Conservation (phyloP, 2,797 vertebrate genomes). For the Tapirus indicus region DNA sequence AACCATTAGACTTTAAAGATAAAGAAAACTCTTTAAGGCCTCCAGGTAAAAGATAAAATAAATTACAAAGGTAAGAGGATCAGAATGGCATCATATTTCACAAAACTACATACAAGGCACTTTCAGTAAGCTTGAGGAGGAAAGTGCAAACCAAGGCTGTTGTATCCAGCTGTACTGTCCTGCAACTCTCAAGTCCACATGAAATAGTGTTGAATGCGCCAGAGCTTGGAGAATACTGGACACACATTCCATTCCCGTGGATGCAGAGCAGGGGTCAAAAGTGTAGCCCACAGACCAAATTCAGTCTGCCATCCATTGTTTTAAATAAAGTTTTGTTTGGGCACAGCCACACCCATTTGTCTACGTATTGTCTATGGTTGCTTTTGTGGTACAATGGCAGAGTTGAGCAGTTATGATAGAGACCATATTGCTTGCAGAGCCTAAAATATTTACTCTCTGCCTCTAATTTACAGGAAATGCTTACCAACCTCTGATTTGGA, state of each 20-base stretch:
- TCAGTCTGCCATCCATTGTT: neutral
- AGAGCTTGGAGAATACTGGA: neutral
- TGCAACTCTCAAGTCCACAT: neutral
- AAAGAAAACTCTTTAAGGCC: neutral
- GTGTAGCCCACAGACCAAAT: neutral
- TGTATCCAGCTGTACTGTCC: neutral
- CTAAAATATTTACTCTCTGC: neutral
- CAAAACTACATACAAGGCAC: neutral
- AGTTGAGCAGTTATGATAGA: neutral
- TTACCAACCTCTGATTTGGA: neutral
- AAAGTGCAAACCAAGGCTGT: neutral
- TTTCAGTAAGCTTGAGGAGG: neutral
- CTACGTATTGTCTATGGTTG: neutral
- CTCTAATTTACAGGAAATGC: neutral
- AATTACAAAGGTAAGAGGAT: neutral
- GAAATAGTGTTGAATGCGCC: neutral
- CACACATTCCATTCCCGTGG: neutral
- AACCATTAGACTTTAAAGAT: neutral
- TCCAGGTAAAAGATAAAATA: neutral
- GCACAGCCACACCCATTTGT: neutral
- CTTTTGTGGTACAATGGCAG: neutral
- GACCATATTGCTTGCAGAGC: neutral
- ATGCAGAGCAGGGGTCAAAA: neutral
- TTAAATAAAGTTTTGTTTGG: neutral
- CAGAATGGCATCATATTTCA: neutral